Evolutionary conservation across 2,797 vertebrate genomes (phyloP).

Genomic region (Aplochiton taeniatus): DNA sequence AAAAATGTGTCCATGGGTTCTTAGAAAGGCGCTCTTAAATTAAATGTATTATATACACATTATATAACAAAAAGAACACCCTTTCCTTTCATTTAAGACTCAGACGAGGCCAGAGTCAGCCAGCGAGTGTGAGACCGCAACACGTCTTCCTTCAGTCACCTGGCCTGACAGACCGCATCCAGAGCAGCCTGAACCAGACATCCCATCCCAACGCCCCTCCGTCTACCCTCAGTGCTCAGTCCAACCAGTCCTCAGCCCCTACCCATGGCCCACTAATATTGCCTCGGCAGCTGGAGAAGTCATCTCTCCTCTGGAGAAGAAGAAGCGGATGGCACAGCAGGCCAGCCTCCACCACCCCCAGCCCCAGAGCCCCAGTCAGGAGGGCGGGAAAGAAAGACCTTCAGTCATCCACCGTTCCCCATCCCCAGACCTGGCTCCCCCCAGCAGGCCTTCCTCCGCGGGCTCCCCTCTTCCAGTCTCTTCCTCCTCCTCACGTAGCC

Average conservation of each 20-base stretch:
- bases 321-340: slow-evolving; percentile 87
- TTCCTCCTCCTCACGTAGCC: slow-evolving; percentile 63
- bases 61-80: no score
- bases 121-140: slow-evolving; percentile 50
- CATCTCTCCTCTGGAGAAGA: slow-evolving; percentile 94
- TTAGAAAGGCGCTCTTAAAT: no score
- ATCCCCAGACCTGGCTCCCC: slow-evolving; percentile 56
- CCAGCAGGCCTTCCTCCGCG: slow-evolving; percentile 64
- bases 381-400: slow-evolving; percentile 59
- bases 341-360: slow-evolving; percentile 75
- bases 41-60: slow-evolving; percentile 12
- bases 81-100: slow-evolving; percentile 32
- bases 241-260: slow-evolving; percentile 64
- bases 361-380: slow-evolving; percentile 30
- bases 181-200: slow-evolving; percentile 43
- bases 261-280: slow-evolving; percentile 54
- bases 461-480: slow-evolving; percentile 63
- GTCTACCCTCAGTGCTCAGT: slow-evolving; percentile 55
- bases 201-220: slow-evolving; percentile 36
- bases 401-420: slow-evolving; percentile 64
- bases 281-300: slow-evolving; percentile 76
- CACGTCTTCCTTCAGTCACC: slow-evolving; percentile 46
- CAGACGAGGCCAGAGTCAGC: slow-evolving; percentile 54
- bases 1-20: slow-evolving; percentile 6
- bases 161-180: slow-evolving; percentile 60